phyloP scores from a whole-genome alignment of 2,113 vertebrate species.

The Gasterosteus aculeatus region DNA sequence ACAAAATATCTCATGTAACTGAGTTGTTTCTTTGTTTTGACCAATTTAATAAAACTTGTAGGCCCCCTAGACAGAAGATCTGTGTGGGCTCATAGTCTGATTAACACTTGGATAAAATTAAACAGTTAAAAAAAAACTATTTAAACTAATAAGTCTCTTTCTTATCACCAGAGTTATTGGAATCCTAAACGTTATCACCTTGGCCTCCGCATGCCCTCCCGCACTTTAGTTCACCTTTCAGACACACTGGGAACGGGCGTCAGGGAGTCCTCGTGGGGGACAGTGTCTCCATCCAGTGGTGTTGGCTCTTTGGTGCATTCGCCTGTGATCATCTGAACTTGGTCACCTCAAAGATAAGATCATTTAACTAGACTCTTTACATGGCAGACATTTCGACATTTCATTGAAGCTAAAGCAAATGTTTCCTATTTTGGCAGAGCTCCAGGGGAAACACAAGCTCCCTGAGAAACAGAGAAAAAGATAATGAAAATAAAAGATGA shows the following conservation, averaged over 20 bases:
- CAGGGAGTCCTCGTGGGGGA: slow-evolving; percentile 1
- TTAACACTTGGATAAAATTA: slow-evolving; percentile 22
- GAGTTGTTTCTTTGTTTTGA: neutral
- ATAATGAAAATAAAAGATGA: too few relatives aligned
- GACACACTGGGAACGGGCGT: neutral
- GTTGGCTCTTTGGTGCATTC: neutral
- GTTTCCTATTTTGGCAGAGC: neutral
- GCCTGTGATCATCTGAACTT: neutral
- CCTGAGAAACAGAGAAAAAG: neutral
- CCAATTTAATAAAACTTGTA: too few relatives aligned
- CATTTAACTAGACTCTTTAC: neutral
- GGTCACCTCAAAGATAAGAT: neutral
- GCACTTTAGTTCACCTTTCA: slow-evolving; percentile 46
- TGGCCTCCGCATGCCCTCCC: slow-evolving; percentile 47
- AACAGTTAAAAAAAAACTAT: slow-evolving; percentile 10
- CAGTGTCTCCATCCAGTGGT: slow-evolving; percentile 45
- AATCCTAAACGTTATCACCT: slow-evolving; percentile 40
- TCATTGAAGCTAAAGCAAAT: neutral
- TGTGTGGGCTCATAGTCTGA: neutral
- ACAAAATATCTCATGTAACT: neutral
- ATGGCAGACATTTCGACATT: neutral
- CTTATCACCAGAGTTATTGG: slow-evolving; percentile 60
- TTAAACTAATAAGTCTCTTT: slow-evolving; percentile 31
- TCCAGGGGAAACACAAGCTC: neutral
- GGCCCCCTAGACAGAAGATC: neutral